Percentiles rank a stretch among this genome's conserved stretches.
phyloP scores from a whole-genome alignment of 2,113 vertebrate species.

The Aptenodytes patagonicus region DNA sequence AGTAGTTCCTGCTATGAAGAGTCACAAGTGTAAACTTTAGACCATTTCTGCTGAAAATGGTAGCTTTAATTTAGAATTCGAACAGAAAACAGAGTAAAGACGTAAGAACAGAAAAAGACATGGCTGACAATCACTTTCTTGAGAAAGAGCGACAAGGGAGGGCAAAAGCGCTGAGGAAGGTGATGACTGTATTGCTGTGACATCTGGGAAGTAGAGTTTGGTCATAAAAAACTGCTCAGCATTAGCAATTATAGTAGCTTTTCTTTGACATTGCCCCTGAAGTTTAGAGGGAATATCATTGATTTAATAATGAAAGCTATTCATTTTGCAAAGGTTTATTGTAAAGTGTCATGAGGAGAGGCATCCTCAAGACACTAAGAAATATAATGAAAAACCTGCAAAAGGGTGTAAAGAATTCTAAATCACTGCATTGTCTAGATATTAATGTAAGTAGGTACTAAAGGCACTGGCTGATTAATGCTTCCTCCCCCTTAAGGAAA shows the following conservation, averaged over 20 bases:
- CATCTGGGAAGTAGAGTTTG: constrained; percentile 33
- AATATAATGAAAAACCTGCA: neutral
- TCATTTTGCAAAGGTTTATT: constrained; percentile 45
- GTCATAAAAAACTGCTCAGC: constrained; percentile 18
- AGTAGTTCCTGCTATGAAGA: neutral
- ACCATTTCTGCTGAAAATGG: neutral
- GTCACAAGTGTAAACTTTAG: neutral
- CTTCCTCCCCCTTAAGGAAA: constrained; percentile 1
- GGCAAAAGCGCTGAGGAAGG: constrained; percentile 30
- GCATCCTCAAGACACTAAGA: neutral
- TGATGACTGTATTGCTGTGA: constrained; percentile 22
- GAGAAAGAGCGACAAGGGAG: constrained; percentile 28
- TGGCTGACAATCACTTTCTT: neutral
- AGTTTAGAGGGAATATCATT: constrained; percentile 32
- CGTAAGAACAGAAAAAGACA: neutral
- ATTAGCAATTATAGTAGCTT: constrained; percentile 50
- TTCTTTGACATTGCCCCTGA: constrained; percentile 44
- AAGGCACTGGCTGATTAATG: constrained; percentile 33
- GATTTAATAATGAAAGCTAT: constrained; percentile 57
- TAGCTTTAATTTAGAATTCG: neutral
- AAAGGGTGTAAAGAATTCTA: neutral
- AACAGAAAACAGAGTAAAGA: neutral
- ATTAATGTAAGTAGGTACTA: neutral
- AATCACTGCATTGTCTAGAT: neutral
- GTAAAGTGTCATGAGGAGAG: neutral